Evolutionary conservation across 37 sponge, comb jelly and placozoan species (phyloP).

Genomic region (Crambe crambe): DNA sequence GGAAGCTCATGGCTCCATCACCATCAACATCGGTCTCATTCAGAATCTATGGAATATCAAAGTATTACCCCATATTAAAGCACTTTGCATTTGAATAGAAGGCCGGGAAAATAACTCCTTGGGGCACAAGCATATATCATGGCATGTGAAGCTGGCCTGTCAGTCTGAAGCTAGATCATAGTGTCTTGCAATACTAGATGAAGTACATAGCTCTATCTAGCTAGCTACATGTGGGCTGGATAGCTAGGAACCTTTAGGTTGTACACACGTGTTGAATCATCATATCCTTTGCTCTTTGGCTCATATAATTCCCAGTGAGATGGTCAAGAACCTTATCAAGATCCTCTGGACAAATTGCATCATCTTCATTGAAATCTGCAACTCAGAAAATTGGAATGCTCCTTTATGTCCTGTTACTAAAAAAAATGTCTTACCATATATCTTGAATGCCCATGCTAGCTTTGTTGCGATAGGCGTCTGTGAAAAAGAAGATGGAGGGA

Average conservation of each 20-base stretch:
- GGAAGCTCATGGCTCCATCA: conserved; percentile 27
- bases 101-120: too few relatives aligned
- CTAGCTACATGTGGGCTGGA: too few relatives aligned
- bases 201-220: too few relatives aligned
- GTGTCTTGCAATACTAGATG: too few relatives aligned
- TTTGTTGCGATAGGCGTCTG: conserved; percentile 16
- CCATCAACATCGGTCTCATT: conserved; percentile 36
- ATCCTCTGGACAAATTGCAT: conserved; percentile 12
- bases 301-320: conserved; percentile 1
- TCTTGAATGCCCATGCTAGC: conserved; percentile 30
- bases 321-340: conserved; percentile 5
- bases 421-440: conserved; percentile 20
- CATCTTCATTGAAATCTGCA: conserved; percentile 37
- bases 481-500: not conserved
- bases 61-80: too few relatives aligned
- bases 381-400: not conserved
- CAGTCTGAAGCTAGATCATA: too few relatives aligned
- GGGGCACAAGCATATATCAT: too few relatives aligned
- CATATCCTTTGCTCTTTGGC: not conserved
- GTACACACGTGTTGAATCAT: conserved; percentile 26
- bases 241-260: too few relatives aligned
- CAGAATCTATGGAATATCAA: conserved; percentile 10
- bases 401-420: not conserved
- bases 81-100: too few relatives aligned
- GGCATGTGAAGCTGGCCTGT: too few relatives aligned